Percentiles rank a stretch among this genome's conserved stretches.
phyloP scores from a whole-genome alignment of 2,888 invertebrate species.

The Bimastos eiseni region DNA sequence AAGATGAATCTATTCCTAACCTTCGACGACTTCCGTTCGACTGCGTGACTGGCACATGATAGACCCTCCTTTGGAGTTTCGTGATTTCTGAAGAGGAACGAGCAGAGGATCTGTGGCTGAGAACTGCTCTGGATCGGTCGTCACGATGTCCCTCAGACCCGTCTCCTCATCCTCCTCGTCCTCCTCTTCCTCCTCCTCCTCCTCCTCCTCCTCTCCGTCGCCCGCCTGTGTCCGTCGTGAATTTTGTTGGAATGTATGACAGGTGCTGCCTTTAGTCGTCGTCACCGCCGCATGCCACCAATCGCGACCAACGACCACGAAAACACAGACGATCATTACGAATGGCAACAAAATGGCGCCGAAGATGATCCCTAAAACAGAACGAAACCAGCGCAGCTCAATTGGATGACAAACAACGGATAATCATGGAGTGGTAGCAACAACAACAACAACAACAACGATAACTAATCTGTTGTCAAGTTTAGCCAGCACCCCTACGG shows the following conservation, averaged over 20 bases:
- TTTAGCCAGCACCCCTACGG: too few relatives aligned
- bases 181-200: neutral
- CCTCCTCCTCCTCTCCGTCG: neutral
- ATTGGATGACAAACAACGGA: too few relatives aligned
- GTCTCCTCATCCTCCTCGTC: neutral
- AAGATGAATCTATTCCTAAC: neutral
- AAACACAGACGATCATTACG: neutral
- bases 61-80: neutral
- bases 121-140: neutral
- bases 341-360: neutral
- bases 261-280: neutral
- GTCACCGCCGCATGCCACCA: neutral
- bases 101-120: neutral
- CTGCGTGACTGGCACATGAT: neutral
- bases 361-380: neutral
- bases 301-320: neutral
- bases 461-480: too few relatives aligned
- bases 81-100: neutral
- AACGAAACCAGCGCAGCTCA: neutral
- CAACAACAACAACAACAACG: too few relatives aligned
- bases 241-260: neutral
- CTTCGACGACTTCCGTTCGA: neutral
- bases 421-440: too few relatives aligned
- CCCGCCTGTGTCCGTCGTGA: neutral
- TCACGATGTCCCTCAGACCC: neutral